A percentile compares a stretch with the other conserved stretches of the same genome.
Evolutionary conservation across 2,888 invertebrate species (phyloP).

Genomic region (Cosmopolites sordidus): DNA sequence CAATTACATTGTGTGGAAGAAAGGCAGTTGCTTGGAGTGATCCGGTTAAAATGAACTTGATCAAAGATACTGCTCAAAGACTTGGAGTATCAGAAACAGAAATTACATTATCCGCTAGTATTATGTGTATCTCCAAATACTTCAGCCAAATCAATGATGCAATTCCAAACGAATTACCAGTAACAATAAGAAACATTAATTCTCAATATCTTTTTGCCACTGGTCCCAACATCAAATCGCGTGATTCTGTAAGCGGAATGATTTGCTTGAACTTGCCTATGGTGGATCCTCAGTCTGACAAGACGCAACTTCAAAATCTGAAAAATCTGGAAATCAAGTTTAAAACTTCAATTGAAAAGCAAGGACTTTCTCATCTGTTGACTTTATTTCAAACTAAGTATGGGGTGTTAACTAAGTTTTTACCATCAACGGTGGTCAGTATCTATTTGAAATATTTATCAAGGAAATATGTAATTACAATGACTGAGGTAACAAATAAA

Average conservation of each 20-base stretch:
- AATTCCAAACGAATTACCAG: constrained; percentile 57
- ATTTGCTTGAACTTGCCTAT: constrained; percentile 63
- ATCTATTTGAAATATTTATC: constrained; percentile 62
- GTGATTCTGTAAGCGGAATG: constrained; percentile 55
- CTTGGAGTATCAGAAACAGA: constrained; percentile 62
- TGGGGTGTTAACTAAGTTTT: constrained; percentile 59
- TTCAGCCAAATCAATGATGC: constrained; percentile 42
- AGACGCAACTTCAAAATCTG: constrained; percentile 39
- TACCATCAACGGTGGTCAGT: constrained; percentile 57
- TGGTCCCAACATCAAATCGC: constrained; percentile 46
- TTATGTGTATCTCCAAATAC: constrained; percentile 62
- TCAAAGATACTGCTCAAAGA: constrained; percentile 57
- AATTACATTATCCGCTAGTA: constrained; percentile 59
- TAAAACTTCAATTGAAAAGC: constrained; percentile 47
- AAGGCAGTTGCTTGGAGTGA: constrained; percentile 72
- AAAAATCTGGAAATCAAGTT: constrained; percentile 48
- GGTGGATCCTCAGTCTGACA: constrained; percentile 43
- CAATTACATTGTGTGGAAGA: constrained; percentile 64
- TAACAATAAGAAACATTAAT: constrained; percentile 56
- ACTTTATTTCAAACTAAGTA: constrained; percentile 53
- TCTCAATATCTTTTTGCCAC: constrained; percentile 55
- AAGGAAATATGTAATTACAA: constrained; percentile 61
- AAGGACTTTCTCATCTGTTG: constrained; percentile 54
- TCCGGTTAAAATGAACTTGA: constrained; percentile 55
- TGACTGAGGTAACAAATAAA: constrained; percentile 56